phyloP scores from a whole-genome alignment of 2,888 invertebrate species.

The Bursaphelenchus okinawaensis region DNA sequence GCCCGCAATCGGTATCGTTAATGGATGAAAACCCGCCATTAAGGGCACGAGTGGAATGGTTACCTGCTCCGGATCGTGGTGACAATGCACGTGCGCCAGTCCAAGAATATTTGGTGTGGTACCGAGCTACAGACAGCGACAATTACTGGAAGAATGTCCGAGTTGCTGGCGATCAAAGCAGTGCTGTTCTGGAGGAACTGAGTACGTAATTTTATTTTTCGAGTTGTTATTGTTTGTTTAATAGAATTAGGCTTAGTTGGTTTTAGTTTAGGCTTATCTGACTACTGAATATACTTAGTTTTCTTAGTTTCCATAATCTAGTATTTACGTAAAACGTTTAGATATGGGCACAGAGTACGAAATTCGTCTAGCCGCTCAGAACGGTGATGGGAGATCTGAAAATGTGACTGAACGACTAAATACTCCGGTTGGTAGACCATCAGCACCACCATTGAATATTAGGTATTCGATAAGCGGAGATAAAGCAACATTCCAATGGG shows the following conservation, averaged over 20 bases:
- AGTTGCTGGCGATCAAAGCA: constrained; percentile 21
- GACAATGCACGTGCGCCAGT: constrained; percentile 62
- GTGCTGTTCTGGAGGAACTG: constrained; percentile 27
- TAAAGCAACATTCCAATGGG: constrained; percentile 60
- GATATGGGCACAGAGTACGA: constrained; percentile 68
- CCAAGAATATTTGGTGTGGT: constrained; percentile 75
- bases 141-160: constrained; percentile 22
- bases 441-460: constrained; percentile 50
- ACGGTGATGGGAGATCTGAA: constrained; percentile 87
- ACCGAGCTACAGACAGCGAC: constrained; percentile 71
- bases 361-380: constrained; percentile 89
- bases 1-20: constrained; percentile 65
- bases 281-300: too few relatives aligned
- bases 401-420: constrained; percentile 83
- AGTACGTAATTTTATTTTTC: constrained; percentile 18
- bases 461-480: constrained; percentile 49
- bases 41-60: constrained; percentile 86
- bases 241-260: too few relatives aligned
- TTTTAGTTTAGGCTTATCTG: too few relatives aligned
- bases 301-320: too few relatives aligned
- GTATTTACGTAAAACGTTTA: too few relatives aligned
- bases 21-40: constrained; percentile 80
- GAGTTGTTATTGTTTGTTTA: not conserved
- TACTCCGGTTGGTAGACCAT: constrained; percentile 77
- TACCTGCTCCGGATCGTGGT: constrained; percentile 65